Evolutionary conservation across 2,888 invertebrate species (phyloP), one percentile per base, ranked within the genome.

Genomic region (Archips xylosteana): DNA sequence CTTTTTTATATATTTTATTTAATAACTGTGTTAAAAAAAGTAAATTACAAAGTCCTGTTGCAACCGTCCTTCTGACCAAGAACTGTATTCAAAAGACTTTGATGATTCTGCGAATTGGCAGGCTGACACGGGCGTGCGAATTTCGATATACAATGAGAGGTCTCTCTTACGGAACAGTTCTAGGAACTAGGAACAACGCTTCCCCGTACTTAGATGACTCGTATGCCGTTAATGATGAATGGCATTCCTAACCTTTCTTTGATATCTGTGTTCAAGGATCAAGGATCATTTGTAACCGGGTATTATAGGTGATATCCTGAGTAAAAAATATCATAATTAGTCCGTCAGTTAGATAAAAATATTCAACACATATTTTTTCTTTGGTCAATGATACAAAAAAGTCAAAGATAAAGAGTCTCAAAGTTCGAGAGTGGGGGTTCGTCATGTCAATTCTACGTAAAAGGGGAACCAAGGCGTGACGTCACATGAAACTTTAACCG

Each of bases 1-100:
- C 39, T 59, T 73, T 39, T 73, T 68, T 64, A 36, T 49, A 15
- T 36, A 15, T 36, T 65, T 71, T 71, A 59, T 71, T 71, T 73
- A 69, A 72, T 72, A 34, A 67, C 49, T 62, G 57, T 57, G 57
- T 57, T 57, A 12, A 57, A 57, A 62, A 23, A 69, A 60, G 59
- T 68, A 73, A 64, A 62, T 65, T 73, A 68, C 68, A 63, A 73
- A 69, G 73, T 78, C 76, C 80, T 83, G 78, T 81, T 83, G 81
- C 82, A 80, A 82, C 88, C 88, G 88, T 88, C 87, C 88, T 85
- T 80, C 80, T 81, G 83, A 87, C 83, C 85, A 87, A 86, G 75
- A 78, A 71, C 73, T 74, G 76, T 76, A 75, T 62, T 73, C 32
- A 65, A 67, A 65, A 64, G 71, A 75, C 68, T 68, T 74, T 51